A percentile compares a stretch with the other conserved stretches of the same genome.
Evolutionary conservation across 2,888 invertebrate species (phyloP).

Genomic region (Meandrusa payeni): DNA sequence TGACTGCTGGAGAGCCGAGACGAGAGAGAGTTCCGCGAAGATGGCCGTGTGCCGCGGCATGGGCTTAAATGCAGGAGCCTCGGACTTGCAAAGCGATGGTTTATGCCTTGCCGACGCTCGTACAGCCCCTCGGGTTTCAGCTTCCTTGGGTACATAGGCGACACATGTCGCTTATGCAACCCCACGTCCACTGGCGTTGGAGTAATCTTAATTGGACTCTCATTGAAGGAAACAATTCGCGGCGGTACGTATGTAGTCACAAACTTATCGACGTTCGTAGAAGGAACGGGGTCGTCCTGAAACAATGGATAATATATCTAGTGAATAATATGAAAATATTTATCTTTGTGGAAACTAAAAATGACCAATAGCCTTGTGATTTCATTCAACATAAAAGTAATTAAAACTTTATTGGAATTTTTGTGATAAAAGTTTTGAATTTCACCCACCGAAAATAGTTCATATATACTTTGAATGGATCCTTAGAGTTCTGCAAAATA

Average conservation of each 20-base stretch:
- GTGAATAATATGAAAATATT: too few species aligned
- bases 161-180: slow-evolving; percentile 47
- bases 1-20: slow-evolving; percentile 92
- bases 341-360: too few species aligned
- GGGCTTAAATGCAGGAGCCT: slow-evolving; percentile 82
- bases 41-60: slow-evolving; percentile 83
- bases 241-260: slow-evolving; percentile 49
- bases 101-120: slow-evolving; percentile 65
- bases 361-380: too few species aligned
- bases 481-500: slow-evolving; percentile 5
- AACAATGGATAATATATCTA: too few species aligned
- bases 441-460: not conserved
- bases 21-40: slow-evolving; percentile 88
- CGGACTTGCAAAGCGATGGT: slow-evolving; percentile 68
- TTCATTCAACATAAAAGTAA: too few species aligned
- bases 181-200: slow-evolving; percentile 45
- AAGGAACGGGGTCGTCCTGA: slow-evolving; percentile 58
- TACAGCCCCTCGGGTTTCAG: slow-evolving; percentile 61
- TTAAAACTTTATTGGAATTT: too few species aligned
- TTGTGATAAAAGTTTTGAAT: slow-evolving; percentile 4
- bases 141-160: slow-evolving; percentile 63
- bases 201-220: slow-evolving; percentile 40
- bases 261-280: slow-evolving; percentile 43
- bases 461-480: not conserved
- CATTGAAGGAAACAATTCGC: slow-evolving; percentile 46